Conservation (phyloP, 2,113 vertebrate species). For the Redunca redunca region DNA sequence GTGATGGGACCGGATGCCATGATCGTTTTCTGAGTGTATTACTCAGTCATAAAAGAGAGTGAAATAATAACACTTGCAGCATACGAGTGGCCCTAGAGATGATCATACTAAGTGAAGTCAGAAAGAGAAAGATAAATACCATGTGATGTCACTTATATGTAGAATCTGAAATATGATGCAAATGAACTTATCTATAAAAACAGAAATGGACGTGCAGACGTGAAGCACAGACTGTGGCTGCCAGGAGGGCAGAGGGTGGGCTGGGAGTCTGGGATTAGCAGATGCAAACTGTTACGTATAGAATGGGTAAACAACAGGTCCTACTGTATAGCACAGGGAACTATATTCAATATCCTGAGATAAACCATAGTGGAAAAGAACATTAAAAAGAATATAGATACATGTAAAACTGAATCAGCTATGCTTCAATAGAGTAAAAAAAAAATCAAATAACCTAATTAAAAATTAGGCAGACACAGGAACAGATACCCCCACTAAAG, state of each 20-base stretch:
- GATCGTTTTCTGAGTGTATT: no score
- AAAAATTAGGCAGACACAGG: background rate
- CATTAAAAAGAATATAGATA: background rate
- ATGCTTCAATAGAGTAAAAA: background rate
- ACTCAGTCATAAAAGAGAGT: no score
- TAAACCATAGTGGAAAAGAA: background rate
- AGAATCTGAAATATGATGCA: background rate
- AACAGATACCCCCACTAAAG: background rate
- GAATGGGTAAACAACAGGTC: background rate
- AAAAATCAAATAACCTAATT: background rate
- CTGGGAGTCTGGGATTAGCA: background rate
- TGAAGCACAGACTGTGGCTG: background rate
- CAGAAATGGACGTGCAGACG: background rate
- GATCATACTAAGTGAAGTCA: background rate
- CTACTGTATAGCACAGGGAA: background rate
- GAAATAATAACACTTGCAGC: background rate
- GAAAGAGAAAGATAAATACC: background rate
- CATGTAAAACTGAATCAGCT: background rate
- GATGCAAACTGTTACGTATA: background rate
- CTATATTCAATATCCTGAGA: background rate
- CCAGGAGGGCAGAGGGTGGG: background rate
- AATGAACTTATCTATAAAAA: background rate
- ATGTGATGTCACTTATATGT: accelerated
- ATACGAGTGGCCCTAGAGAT: accelerated
- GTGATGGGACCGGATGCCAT: no score